These are phyloP conservation scores for Nothoprocta pentlandii DNA, from an alignment of 2,113 vertebrate species.

Conservation along the genomic window DNA sequence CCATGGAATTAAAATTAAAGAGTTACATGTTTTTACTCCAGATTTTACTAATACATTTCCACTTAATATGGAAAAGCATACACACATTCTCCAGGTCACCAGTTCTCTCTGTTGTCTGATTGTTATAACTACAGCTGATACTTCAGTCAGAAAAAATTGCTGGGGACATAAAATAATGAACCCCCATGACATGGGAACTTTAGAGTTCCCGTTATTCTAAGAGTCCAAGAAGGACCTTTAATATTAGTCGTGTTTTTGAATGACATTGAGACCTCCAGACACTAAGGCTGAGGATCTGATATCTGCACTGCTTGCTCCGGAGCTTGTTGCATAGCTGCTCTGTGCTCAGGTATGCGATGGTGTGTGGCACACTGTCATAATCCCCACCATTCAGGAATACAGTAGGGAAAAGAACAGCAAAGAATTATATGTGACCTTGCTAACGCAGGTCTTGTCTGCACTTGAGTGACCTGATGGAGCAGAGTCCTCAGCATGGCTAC, in stretches of 20 bases:
- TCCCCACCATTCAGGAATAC: neutral
- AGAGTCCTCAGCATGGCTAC: neutral
- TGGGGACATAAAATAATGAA: neutral
- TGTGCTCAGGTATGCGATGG: neutral
- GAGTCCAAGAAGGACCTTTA: neutral
- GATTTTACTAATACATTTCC: neutral
- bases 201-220: neutral
- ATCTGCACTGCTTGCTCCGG: neutral
- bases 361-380: neutral
- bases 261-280: neutral
- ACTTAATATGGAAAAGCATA: neutral
- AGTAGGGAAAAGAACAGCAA: neutral
- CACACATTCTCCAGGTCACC: neutral
- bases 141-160: neutral
- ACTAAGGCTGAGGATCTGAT: neutral
- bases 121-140: neutral
- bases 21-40: neutral
- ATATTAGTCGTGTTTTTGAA: neutral
- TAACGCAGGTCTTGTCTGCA: neutral
- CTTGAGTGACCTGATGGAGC: neutral
- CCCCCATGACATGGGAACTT: neutral
- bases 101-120: neutral
- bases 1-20: neutral
- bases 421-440: neutral
- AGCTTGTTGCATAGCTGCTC: neutral